Evolutionary conservation across 2,797 vertebrate genomes (phyloP).

Genomic region (Enteromius unitaeniatus): DNA sequence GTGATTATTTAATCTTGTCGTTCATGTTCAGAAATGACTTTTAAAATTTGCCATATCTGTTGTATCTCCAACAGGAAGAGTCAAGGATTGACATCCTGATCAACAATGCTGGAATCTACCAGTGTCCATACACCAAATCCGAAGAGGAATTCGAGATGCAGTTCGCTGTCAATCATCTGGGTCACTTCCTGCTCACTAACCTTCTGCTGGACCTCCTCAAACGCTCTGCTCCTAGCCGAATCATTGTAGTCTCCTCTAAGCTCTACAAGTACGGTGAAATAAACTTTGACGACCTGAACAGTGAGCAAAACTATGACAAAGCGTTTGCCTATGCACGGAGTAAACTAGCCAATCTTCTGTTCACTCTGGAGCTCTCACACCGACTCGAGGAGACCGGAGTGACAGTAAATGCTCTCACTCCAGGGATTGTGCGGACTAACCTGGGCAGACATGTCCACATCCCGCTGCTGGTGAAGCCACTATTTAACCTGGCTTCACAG

Average conservation of each 20-base stretch:
- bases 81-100: conserved; percentile 86
- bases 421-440: conserved; percentile 89
- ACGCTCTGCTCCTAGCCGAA: conserved; percentile 86
- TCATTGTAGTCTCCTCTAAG: conserved; percentile 90
- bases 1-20: background rate
- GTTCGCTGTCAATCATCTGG: conserved; percentile 89
- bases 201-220: conserved; percentile 87
- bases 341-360: conserved; percentile 91
- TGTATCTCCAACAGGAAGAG: conserved; percentile 79
- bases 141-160: conserved; percentile 92
- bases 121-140: conserved; percentile 86
- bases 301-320: conserved; percentile 85
- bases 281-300: conserved; percentile 92
- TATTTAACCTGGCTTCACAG: conserved; percentile 84
- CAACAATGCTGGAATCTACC: conserved; percentile 91
- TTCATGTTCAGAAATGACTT: background rate
- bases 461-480: conserved; percentile 81
- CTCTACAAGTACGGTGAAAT: conserved; percentile 91
- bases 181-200: conserved; percentile 88
- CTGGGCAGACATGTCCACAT: conserved; percentile 86
- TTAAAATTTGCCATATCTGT: background rate
- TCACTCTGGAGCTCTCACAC: conserved; percentile 83
- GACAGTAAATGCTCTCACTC: conserved; percentile 85
- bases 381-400: conserved; percentile 85
- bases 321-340: conserved; percentile 88